These are phyloP conservation scores for Conger conger DNA, from an alignment of 2,113 vertebrate genomes.

Conservation along the genomic window DNA sequence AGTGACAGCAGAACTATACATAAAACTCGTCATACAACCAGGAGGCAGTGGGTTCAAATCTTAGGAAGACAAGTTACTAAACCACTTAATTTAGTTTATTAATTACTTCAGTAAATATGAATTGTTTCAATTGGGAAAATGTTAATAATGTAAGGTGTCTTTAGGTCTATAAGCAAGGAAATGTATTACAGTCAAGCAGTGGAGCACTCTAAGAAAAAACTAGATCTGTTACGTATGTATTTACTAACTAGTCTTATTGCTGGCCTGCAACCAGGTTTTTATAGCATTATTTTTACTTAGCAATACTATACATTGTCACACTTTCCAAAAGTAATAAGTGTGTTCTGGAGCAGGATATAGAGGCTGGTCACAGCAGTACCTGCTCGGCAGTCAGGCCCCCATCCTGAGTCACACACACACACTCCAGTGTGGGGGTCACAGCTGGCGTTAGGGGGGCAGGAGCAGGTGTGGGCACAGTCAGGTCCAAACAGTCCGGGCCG, in stretches of 20 bases:
- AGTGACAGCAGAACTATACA: too few species aligned
- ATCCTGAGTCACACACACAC: slow-evolving; percentile 61
- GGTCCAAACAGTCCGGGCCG: slow-evolving; percentile 61
- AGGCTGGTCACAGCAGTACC: slow-evolving; percentile 37
- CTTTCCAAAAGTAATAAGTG: not conserved
- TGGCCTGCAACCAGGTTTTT: not conserved
- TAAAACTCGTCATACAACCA: too few species aligned
- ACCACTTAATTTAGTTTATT: too few species aligned
- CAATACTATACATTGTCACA: not conserved
- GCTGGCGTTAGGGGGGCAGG: slow-evolving; percentile 57
- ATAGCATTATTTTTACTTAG: not conserved
- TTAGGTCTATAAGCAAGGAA: too few species aligned
- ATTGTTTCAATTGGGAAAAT: too few species aligned
- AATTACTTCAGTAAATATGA: too few species aligned
- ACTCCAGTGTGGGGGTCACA: slow-evolving; percentile 69
- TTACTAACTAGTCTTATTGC: not conserved
- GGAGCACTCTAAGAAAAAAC: too few species aligned
- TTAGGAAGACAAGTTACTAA: too few species aligned
- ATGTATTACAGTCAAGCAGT: too few species aligned
- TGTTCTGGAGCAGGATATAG: not conserved
- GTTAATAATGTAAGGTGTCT: too few species aligned
- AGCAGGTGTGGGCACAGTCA: slow-evolving; percentile 69
- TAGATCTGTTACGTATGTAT: too few species aligned
- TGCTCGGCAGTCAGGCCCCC: slow-evolving; percentile 55
- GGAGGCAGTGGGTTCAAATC: too few species aligned